Percentiles rank a stretch among this genome's conserved stretches.
Evolutionary conservation across 2,888 invertebrate genomes (phyloP).

Genomic region (Hofmannophila pseudospretella): DNA sequence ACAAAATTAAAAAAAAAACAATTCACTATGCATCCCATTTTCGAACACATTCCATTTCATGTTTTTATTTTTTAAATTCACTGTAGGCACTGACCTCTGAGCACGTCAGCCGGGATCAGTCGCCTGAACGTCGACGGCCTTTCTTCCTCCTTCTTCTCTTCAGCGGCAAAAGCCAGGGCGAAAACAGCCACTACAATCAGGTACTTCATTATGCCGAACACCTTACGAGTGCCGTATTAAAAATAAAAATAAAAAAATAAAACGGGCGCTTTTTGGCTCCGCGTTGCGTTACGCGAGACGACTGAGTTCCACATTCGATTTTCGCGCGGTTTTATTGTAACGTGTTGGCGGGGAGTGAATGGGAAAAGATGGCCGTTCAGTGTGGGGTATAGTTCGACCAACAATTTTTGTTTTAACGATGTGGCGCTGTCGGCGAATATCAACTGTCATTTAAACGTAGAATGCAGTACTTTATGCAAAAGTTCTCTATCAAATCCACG

Average conservation of each 20-base stretch:
- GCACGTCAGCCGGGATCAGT: slow-evolving; percentile 92
- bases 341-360: slow-evolving; percentile 52
- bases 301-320: slow-evolving; percentile 54
- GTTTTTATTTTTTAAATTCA: not conserved
- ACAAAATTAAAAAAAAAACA: not conserved
- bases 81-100: slow-evolving; percentile 84
- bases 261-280: slow-evolving; percentile 47
- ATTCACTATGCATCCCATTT: not conserved
- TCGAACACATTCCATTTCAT: not conserved
- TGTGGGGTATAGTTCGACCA: slow-evolving; percentile 15
- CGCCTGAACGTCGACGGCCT: slow-evolving; percentile 86
- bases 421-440: too few species aligned
- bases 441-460: too few species aligned
- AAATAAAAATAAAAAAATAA: slow-evolving; percentile 31
- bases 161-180: slow-evolving; percentile 75
- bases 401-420: too few species aligned
- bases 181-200: slow-evolving; percentile 71
- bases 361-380: slow-evolving; percentile 28
- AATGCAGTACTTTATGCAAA: too few species aligned
- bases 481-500: too few species aligned
- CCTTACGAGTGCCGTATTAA: slow-evolving; percentile 40
- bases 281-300: slow-evolving; percentile 46
- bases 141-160: slow-evolving; percentile 71
- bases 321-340: slow-evolving; percentile 58
- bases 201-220: slow-evolving; percentile 74